These are phyloP conservation scores for Rhabdomys dilectus DNA, from an alignment of 2,113 vertebrate genomes.

Conservation along the genomic window DNA sequence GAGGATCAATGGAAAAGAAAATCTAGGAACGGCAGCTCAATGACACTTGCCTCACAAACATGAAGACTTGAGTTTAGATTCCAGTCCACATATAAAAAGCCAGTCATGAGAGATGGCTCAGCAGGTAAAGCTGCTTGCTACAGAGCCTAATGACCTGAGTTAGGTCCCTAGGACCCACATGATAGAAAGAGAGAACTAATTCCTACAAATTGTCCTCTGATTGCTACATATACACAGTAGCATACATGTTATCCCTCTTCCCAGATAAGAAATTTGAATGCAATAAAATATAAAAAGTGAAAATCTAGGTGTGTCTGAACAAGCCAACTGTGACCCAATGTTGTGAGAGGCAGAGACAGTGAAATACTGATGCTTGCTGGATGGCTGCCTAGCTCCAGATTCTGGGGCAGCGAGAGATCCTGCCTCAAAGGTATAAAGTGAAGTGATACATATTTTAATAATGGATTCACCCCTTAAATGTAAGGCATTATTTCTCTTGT, in stretches of 20 bases:
- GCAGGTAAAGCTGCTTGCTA: neutral
- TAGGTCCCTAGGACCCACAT: neutral
- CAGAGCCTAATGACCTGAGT: neutral
- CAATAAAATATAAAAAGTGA: neutral
- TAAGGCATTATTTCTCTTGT: neutral
- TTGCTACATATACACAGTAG: neutral
- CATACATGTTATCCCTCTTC: neutral
- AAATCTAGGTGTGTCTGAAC: neutral
- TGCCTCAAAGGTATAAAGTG: neutral
- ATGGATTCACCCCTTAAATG: neutral
- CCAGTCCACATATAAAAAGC: neutral
- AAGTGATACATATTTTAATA: neutral
- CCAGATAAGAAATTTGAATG: neutral
- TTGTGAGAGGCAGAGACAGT: neutral
- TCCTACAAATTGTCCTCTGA: neutral
- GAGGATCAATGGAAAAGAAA: neutral
- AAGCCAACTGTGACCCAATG: neutral
- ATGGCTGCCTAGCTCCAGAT: neutral
- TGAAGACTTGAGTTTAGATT: neutral
- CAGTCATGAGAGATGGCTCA: neutral
- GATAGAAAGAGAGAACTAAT: neutral
- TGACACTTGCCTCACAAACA: neutral
- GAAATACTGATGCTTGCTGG: neutral
- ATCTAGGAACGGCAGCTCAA: neutral
- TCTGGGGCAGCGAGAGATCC: neutral